Evolutionary conservation across 2,797 vertebrate species (phyloP).

Genomic region (Atherinosoma microstoma): DNA sequence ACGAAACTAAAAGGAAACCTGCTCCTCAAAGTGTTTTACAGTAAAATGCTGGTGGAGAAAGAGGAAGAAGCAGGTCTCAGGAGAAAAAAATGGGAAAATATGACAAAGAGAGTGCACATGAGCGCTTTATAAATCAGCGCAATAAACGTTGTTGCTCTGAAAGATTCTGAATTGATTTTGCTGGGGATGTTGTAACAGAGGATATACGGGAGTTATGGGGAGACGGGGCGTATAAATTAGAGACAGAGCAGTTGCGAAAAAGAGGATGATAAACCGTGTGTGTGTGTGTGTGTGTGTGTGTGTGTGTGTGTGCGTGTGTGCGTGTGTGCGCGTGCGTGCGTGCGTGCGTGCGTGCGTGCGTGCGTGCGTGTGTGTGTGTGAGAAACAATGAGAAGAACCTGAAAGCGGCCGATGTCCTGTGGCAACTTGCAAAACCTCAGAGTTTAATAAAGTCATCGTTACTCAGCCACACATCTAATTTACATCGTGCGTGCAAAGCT

Average conservation of each 20-base stretch:
- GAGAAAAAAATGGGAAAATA: slow-evolving; percentile 6
- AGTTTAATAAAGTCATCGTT: slow-evolving; percentile 26
- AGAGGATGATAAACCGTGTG: slow-evolving; percentile 7
- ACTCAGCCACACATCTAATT: slow-evolving; percentile 4
- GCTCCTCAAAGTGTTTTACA: slow-evolving; percentile 13
- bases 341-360: not conserved
- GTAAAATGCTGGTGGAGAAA: slow-evolving; percentile 1
- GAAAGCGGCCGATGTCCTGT: slow-evolving; percentile 12
- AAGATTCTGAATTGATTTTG: slow-evolving; percentile 40
- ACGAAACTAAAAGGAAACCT: slow-evolving; percentile 44
- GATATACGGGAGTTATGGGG: not conserved
- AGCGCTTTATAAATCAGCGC: slow-evolving; percentile 41
- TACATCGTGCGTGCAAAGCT: slow-evolving; percentile 5
- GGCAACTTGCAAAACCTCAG: slow-evolving; percentile 15
- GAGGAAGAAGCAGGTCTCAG: not conserved
- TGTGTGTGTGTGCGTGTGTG: not conserved
- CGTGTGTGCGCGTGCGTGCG: slow-evolving; percentile 7
- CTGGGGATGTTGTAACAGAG: slow-evolving; percentile 11
- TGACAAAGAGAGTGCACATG: slow-evolving; percentile 13
- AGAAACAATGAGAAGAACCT: slow-evolving; percentile 22
- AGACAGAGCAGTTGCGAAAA: not conserved
- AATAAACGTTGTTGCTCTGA: slow-evolving; percentile 28
- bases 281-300: slow-evolving; percentile 6
- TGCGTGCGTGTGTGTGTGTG: slow-evolving; percentile 4
- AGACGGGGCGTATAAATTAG: slow-evolving; percentile 22